phyloP scores from a whole-genome alignment of 2,888 invertebrate genomes.

The Drosophila merina region DNA sequence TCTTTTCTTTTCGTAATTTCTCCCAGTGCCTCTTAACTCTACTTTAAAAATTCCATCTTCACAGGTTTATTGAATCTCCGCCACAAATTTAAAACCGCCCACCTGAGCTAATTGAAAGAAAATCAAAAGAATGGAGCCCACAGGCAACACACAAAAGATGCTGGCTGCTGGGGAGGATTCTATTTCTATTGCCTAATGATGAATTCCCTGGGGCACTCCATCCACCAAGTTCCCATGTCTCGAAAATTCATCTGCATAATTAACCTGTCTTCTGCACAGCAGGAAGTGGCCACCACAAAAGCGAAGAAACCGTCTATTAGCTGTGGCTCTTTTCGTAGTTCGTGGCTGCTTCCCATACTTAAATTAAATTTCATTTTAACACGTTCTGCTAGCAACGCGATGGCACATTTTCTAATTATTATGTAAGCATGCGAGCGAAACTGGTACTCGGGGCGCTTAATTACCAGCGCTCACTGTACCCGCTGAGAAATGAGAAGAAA shows the following conservation, averaged over 20 bases:
- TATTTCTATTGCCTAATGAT: conserved; percentile 38
- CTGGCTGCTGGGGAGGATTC: conserved; percentile 30
- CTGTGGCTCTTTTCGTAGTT: conserved; percentile 28
- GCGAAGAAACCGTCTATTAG: conserved; percentile 50
- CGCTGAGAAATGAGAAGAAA: conserved; percentile 17
- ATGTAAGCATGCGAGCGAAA: conserved; percentile 79
- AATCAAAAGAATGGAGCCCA: conserved; percentile 38
- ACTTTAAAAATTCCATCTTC: conserved; percentile 31
- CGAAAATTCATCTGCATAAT: conserved; percentile 61
- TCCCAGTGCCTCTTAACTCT: conserved; percentile 8
- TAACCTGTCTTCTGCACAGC: conserved; percentile 53
- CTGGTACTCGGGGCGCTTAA: conserved; percentile 56
- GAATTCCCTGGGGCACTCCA: conserved; percentile 34
- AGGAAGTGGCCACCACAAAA: conserved; percentile 59
- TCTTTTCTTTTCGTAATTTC: neutral
- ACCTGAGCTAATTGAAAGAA: conserved; percentile 43
- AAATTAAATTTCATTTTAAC: conserved; percentile 78
- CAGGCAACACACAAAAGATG: conserved; percentile 21
- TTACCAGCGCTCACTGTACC: conserved; percentile 59
- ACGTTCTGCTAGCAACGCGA: conserved; percentile 62
- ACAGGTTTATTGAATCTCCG: conserved; percentile 28
- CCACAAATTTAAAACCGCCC: conserved; percentile 33
- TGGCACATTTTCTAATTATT: conserved; percentile 66
- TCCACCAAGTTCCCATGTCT: conserved; percentile 52
- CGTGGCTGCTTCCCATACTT: conserved; percentile 61